These are phyloP conservation scores for Proisotoma minuta DNA, from an alignment of 2,888 invertebrate genomes.

Conservation along the genomic window DNA sequence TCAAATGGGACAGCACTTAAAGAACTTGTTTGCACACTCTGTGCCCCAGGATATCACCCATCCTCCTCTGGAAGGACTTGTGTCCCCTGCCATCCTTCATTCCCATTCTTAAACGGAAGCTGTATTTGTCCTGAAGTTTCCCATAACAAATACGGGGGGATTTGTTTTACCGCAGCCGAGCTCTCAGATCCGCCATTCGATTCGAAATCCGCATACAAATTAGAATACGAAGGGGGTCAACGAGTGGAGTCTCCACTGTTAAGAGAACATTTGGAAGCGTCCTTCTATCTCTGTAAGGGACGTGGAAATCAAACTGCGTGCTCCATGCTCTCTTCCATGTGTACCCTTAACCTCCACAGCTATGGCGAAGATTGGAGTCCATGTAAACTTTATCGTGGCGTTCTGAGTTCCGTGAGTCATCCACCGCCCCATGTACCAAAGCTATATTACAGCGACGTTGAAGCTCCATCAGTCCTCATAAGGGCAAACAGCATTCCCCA, in stretches of 20 bases:
- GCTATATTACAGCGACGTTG: constrained; percentile 55
- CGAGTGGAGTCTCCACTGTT: constrained; percentile 52
- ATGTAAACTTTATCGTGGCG: constrained; percentile 33
- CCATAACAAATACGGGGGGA: constrained; percentile 49
- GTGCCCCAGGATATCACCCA: constrained; percentile 52
- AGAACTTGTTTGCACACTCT: constrained; percentile 51
- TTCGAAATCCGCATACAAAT: constrained; percentile 47
- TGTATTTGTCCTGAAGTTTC: constrained; percentile 51
- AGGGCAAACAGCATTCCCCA: constrained; percentile 51
- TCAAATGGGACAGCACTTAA: constrained; percentile 23
- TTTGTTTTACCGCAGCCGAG: constrained; percentile 50
- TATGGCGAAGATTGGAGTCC: constrained; percentile 50
- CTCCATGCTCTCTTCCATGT: constrained; percentile 65
- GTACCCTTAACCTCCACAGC: constrained; percentile 58
- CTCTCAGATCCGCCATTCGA: constrained; percentile 49
- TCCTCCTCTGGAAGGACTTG: constrained; percentile 51
- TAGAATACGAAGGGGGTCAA: constrained; percentile 49
- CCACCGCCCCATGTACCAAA: constrained; percentile 47
- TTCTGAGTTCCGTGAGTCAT: constrained; percentile 24
- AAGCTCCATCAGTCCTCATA: constrained; percentile 53
- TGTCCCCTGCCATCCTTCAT: constrained; percentile 50
- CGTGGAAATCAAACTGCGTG: constrained; percentile 57
- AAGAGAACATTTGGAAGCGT: constrained; percentile 51
- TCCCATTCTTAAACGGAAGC: constrained; percentile 42
- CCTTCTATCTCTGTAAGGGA: constrained; percentile 54